Evolutionary conservation across 2,888 invertebrate species (phyloP), one percentile per base, ranked within the genome.

Genomic region (Drosophila paranaensis): DNA sequence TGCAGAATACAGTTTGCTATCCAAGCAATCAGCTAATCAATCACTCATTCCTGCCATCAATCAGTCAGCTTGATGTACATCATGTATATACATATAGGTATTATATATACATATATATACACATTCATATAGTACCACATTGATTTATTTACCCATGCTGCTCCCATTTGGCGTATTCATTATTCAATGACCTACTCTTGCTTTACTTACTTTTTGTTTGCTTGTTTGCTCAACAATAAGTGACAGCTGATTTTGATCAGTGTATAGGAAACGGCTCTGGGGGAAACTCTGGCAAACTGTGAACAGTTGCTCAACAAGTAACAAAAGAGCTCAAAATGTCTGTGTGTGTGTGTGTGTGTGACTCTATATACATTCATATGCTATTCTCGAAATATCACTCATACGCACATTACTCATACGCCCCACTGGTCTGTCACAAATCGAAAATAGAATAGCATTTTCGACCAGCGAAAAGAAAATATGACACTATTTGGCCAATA

Each of bases 401-500:
- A 79, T 75, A 73, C 74, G 74, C 58, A 72, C 37, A 77, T 73
- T 77, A 60, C 73, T 51, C 61, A 75, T 79, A 79, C 79, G 74
- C 40, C 50, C 51, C 62, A 37, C 37, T 60, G 74, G 20, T 27
- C 35, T 10, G 40, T 11, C 37, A 16, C 25, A 65, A 33, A 53
- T 53, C 53, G 16, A 65, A 65, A 65, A 46, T 65, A 40, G 39
- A 46, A 55, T 46, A 8, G 8, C 27, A 66, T 48, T 66, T 39
- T 33, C 20, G 33, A n/a, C n/a, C 33, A 43, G 42, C 33, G 20
- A 27, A 39, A 10, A 25, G 13, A 20, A 25, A 37, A 14, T 35
- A 51, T 13, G 6, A 16, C 35, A 51, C 35, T 20, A 20, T 48
- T 30, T 42, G 33, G 33, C 33, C 20, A 25, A 2, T 9, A 14